Evolutionary conservation across 1,140 invertebrate species (phyloP).

Genomic region (Luehdorfia chinensis): DNA sequence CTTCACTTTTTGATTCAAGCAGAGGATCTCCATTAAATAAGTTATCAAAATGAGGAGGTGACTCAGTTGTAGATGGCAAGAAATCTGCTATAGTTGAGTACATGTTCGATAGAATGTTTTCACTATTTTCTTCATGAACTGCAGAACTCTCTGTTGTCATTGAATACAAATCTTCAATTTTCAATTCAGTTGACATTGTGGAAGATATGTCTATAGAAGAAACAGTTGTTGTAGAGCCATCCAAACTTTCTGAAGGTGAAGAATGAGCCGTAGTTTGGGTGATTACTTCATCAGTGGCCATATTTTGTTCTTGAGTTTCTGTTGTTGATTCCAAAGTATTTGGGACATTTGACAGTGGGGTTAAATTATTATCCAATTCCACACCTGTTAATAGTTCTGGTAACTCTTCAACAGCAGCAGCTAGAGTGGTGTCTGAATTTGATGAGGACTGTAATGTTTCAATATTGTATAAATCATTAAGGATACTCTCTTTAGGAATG

Average conservation of each 20-base stretch:
- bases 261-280: too few species aligned
- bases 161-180: conserved; percentile 11
- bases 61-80: conserved; percentile 13
- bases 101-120: conserved; percentile 12
- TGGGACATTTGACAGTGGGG: too few species aligned
- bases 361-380: neutral
- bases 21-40: conserved; percentile 45
- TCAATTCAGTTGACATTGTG: conserved; percentile 13
- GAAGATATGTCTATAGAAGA: conserved; percentile 5
- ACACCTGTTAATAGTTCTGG: conserved; percentile 4
- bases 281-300: neutral
- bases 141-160: conserved; percentile 21
- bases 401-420: conserved; percentile 17
- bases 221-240: conserved; percentile 6
- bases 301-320: conserved; percentile 5
- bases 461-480: neutral
- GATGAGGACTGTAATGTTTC: neutral
- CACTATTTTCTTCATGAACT: conserved; percentile 14
- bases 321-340: neutral
- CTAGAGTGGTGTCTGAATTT: conserved; percentile 9
- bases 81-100: conserved; percentile 8
- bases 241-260: conserved; percentile 5
- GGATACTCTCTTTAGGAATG: neutral
- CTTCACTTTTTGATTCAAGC: conserved; percentile 27
- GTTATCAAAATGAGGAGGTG: conserved; percentile 30